Conservation (phyloP, 2,888 invertebrate species). For the Cremastobaeus sp. region DNA sequence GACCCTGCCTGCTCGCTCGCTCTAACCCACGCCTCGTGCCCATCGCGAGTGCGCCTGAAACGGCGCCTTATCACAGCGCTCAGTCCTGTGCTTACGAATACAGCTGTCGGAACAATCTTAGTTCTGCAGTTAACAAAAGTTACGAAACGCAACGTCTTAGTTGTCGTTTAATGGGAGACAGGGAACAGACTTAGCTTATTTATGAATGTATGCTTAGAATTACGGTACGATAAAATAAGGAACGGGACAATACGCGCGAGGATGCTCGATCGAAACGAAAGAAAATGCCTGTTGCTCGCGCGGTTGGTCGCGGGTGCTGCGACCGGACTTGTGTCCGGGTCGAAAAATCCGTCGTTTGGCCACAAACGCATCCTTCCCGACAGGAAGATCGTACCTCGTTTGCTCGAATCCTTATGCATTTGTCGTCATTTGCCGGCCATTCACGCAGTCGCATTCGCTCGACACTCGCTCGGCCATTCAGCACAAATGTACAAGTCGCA, state of each 20-base stretch:
- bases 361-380: constrained; percentile 50
- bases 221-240: constrained; percentile 47
- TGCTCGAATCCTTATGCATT: constrained; percentile 15
- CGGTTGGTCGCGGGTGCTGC: constrained; percentile 16
- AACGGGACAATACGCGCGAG: constrained; percentile 46
- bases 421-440: constrained; percentile 19
- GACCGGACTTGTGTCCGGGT: constrained; percentile 32
- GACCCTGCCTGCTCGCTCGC: too few relatives aligned
- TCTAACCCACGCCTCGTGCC: too few relatives aligned
- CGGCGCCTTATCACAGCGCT: constrained; percentile 16
- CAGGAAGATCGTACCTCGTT: constrained; percentile 53
- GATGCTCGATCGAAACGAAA: constrained; percentile 2
- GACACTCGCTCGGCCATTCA: constrained; percentile 11
- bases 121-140: background rate
- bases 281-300: constrained; percentile 1
- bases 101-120: background rate
- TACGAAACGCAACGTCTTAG: constrained; percentile 2
- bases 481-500: constrained; percentile 61
- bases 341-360: constrained; percentile 8
- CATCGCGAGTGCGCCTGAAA: too few relatives aligned
- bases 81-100: too few relatives aligned
- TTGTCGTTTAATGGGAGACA: constrained; percentile 18
- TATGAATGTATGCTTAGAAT: constrained; percentile 25
- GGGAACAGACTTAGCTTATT: constrained; percentile 31
- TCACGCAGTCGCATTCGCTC: constrained; percentile 7